A percentile compares a stretch with the other conserved stretches of the same genome.
Evolutionary conservation across 2,888 invertebrate genomes (phyloP).

Genomic region (Lepidocyrtinus sp.): DNA sequence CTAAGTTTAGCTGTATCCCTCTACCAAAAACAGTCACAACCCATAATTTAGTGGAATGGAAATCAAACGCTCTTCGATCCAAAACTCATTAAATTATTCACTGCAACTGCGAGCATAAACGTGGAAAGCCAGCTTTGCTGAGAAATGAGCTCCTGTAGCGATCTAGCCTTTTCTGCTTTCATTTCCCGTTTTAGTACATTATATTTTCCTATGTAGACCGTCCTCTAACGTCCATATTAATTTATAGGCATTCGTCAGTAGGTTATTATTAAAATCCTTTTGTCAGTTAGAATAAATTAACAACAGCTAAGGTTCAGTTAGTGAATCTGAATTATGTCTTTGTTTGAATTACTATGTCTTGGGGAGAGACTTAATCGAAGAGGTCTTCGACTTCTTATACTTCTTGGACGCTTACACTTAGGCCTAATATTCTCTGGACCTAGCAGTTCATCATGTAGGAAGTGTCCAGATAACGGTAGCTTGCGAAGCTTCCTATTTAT

Average conservation of each 20-base stretch:
- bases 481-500: slow-evolving; percentile 42
- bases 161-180: neutral
- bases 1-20: too few species aligned
- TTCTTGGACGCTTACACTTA: slow-evolving; percentile 39
- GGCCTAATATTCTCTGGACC: slow-evolving; percentile 40
- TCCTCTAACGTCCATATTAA: too few species aligned
- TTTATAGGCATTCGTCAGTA: too few species aligned
- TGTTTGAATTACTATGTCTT: slow-evolving; percentile 30
- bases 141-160: too few species aligned
- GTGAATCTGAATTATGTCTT: slow-evolving; percentile 26
- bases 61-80: neutral
- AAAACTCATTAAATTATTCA: neutral
- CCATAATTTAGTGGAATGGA: too few species aligned
- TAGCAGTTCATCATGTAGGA: slow-evolving; percentile 26
- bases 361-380: slow-evolving; percentile 25
- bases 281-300: too few species aligned
- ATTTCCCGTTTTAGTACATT: neutral
- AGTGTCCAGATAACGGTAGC: slow-evolving; percentile 25
- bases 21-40: too few species aligned
- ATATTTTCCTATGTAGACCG: too few species aligned
- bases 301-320: too few species aligned
- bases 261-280: too few species aligned
- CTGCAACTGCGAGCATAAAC: too few species aligned
- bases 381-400: slow-evolving; percentile 35
- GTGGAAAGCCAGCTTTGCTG: neutral